A percentile compares a stretch with the other conserved stretches of the same genome.
Conservation (phyloP, 2,113 vertebrate genomes). For the Thalassarche chlororhynchos region DNA sequence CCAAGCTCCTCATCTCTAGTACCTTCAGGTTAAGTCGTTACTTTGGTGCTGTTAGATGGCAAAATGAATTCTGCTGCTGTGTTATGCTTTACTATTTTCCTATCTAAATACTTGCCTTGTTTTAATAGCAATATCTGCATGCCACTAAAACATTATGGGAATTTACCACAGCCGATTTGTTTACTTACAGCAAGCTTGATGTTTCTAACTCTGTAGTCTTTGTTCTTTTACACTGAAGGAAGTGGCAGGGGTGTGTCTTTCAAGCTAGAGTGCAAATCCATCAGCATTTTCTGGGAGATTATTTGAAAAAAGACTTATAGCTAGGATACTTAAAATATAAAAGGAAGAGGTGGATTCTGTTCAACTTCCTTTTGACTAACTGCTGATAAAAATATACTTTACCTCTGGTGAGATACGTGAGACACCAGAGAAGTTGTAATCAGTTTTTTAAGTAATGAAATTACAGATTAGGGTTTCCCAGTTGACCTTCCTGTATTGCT, state of each 20-base stretch:
- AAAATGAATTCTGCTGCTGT: not conserved
- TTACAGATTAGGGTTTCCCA: not conserved
- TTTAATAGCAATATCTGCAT: not conserved
- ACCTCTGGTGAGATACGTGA: accelerated
- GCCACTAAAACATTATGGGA: not conserved
- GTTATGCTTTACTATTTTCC: not conserved
- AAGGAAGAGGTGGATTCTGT: not conserved
- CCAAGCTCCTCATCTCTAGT: not conserved
- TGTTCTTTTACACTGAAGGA: not conserved
- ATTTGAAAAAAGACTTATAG: not conserved
- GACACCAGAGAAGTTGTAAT: not conserved
- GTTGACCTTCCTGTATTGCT: not conserved
- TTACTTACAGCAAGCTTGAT: not conserved
- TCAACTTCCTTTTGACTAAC: not conserved
- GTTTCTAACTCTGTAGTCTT: not conserved
- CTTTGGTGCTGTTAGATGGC: not conserved
- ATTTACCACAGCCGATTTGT: not conserved
- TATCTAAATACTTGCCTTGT: not conserved
- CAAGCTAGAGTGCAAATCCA: not conserved
- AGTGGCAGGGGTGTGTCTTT: not conserved
- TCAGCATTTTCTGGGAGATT: not conserved
- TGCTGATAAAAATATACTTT: not conserved
- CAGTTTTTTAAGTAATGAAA: not conserved
- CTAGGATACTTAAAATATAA: not conserved
- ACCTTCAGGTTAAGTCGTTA: not conserved